Conservation (phyloP, 2,113 vertebrate genomes). For the Caloenas nicobarica region DNA sequence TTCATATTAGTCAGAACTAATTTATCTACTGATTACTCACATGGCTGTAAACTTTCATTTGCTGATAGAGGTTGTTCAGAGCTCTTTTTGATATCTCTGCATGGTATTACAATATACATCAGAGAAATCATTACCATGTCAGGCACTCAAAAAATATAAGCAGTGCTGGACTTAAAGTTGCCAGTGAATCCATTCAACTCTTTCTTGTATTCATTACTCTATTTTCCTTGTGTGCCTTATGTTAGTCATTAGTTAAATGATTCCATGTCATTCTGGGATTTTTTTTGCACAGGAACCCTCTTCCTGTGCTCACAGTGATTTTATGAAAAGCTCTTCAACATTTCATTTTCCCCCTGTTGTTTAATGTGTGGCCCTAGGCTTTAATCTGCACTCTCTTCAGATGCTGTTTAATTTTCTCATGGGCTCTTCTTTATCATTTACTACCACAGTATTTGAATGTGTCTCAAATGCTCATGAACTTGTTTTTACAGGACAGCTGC, state of each 20-base stretch:
- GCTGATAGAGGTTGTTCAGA: background rate
- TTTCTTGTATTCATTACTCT: background rate
- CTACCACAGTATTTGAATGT: background rate
- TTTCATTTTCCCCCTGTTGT: background rate
- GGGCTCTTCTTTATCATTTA: background rate
- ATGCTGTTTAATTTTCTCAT: background rate
- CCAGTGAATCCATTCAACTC: background rate
- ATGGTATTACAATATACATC: background rate
- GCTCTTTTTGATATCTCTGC: background rate
- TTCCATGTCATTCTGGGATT: background rate
- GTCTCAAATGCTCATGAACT: background rate
- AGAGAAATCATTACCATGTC: background rate
- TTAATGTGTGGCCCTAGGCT: background rate
- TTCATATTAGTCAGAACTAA: background rate
- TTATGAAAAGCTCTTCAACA: background rate
- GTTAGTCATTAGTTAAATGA: background rate
- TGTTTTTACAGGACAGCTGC: background rate
- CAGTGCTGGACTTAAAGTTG: background rate
- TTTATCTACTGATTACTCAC: background rate
- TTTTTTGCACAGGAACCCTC: background rate
- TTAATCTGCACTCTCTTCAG: background rate
- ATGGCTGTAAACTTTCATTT: background rate
- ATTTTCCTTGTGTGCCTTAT: background rate
- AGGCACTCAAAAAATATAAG: background rate
- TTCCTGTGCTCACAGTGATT: background rate